Evolutionary conservation across 2,888 invertebrate genomes (phyloP).

Genomic region (Drosophila suboccidentalis): DNA sequence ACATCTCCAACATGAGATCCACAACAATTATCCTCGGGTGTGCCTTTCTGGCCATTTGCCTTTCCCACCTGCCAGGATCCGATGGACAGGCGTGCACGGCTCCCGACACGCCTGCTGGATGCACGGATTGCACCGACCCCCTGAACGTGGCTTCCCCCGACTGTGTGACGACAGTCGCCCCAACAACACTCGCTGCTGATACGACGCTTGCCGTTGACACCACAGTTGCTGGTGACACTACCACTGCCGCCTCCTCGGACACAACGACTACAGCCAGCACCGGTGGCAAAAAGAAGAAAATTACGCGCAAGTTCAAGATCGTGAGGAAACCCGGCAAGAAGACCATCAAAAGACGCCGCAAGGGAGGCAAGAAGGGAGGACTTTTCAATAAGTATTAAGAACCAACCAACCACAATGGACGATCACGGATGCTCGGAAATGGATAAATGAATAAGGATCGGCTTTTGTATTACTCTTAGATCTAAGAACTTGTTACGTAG

Average conservation of each 20-base stretch:
- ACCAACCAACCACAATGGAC: not conserved
- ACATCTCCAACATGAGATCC: constrained; percentile 23
- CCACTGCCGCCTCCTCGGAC: not conserved
- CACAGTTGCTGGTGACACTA: not conserved
- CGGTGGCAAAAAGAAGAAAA: not conserved
- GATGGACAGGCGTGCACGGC: constrained; percentile 13
- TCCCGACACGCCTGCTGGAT: not conserved
- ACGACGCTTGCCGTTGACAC: not conserved
- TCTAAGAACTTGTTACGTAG: not conserved
- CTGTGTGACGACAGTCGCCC: not conserved
- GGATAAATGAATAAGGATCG: not conserved
- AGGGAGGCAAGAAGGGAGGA: not conserved
- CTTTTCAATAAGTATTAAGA: not conserved
- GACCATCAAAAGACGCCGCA: not conserved
- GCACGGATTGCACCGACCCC: not conserved
- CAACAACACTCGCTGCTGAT: too few species aligned
- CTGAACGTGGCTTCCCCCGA: not conserved
- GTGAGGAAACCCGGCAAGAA: not conserved
- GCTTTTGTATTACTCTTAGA: not conserved
- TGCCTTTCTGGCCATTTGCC: constrained; percentile 30
- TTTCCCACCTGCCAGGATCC: constrained; percentile 21
- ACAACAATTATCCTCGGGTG: constrained; percentile 20
- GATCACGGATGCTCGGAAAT: not conserved
- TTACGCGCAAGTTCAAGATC: not conserved
- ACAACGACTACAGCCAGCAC: constrained; percentile 2